A percentile compares a stretch with the other conserved stretches of the same genome.
Evolutionary conservation across 1,140 invertebrate genomes (phyloP).

Genomic region (Trypoxylus dichotomus): DNA sequence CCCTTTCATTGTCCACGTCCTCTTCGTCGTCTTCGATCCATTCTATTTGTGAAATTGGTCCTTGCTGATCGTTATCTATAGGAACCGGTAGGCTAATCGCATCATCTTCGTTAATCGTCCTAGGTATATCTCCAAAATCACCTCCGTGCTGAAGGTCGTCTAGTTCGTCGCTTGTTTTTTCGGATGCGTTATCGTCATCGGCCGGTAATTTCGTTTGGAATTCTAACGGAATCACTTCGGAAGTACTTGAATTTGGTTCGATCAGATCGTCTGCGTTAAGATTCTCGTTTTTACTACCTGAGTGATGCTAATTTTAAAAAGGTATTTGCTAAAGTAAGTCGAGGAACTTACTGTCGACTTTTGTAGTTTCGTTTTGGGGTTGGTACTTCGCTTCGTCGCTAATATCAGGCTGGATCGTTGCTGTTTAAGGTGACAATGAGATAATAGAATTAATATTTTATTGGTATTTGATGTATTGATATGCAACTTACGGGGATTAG

Average conservation of each 20-base stretch:
- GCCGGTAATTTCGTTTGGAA: too few species aligned
- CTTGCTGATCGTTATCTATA: slow-evolving; percentile 3
- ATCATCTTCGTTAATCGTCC: background rate
- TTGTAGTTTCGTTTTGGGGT: background rate
- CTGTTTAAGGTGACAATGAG: background rate
- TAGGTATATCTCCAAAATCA: background rate
- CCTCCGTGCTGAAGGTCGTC: background rate
- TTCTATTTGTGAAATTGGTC: background rate
- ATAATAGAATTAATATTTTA: too few species aligned
- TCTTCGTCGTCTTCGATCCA: background rate
- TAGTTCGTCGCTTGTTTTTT: background rate
- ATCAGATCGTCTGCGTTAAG: too few species aligned
- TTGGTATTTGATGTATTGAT: background rate
- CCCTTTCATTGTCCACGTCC: background rate
- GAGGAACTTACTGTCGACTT: background rate
- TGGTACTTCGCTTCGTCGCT: too few species aligned
- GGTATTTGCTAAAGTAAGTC: too few species aligned
- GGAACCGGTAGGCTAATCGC: background rate
- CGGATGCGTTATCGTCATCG: background rate
- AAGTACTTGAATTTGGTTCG: background rate
- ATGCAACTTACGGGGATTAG: too few species aligned
- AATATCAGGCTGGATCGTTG: background rate
- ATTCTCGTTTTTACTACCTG: too few species aligned
- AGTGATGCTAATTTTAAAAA: too few species aligned
- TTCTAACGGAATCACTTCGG: background rate